These are phyloP conservation scores for Nycticorax nycticorax DNA, from an alignment of 2,113 vertebrate species.

Conservation along the genomic window DNA sequence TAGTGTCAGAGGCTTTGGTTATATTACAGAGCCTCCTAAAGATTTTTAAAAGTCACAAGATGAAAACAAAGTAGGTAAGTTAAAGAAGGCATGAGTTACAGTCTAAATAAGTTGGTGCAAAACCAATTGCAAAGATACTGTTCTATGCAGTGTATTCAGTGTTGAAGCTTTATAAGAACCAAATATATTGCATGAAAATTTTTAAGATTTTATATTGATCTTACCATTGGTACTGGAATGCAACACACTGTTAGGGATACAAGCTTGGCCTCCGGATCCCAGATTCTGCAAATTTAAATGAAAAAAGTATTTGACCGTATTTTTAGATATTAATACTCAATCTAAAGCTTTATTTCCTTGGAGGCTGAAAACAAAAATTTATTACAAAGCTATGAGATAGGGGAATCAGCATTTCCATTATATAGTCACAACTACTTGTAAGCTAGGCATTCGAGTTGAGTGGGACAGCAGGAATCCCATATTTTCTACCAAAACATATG, in stretches of 20 bases:
- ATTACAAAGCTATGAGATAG: neutral
- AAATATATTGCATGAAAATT: neutral
- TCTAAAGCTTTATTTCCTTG: neutral
- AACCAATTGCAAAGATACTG: neutral
- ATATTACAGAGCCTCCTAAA: neutral
- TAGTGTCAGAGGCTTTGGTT: neutral
- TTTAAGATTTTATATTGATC: neutral
- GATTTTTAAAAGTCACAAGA: neutral
- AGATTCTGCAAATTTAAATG: neutral
- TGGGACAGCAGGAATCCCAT: neutral
- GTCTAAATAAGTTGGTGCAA: neutral
- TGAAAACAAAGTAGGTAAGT: neutral
- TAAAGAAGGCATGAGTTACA: neutral
- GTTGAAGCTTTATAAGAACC: neutral
- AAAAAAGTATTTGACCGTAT: neutral
- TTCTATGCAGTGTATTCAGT: neutral
- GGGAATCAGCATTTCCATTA: neutral
- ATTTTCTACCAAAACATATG: constrained; percentile 60
- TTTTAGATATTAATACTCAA: neutral
- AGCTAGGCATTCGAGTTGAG: neutral
- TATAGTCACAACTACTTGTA: neutral
- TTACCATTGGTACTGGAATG: constrained; percentile 32
- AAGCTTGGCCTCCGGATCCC: neutral
- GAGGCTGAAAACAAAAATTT: neutral
- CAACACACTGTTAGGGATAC: neutral